Percentiles rank a stretch among this genome's conserved stretches.
Conservation (phyloP, 2,113 vertebrate genomes). For the Atherinomorus stipes region DNA sequence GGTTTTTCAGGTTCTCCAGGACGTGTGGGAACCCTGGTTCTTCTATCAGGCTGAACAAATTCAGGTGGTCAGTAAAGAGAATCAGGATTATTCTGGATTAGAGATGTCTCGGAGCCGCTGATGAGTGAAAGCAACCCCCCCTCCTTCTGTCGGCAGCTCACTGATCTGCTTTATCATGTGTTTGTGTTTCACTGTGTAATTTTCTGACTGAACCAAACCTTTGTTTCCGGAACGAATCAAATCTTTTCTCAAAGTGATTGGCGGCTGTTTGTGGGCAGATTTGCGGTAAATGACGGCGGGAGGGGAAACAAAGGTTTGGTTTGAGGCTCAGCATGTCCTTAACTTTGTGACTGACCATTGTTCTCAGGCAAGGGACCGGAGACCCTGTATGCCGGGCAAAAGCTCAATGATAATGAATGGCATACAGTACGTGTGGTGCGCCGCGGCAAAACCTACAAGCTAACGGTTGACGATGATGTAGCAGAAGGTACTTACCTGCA, state of each 20-base stretch:
- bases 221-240: slow-evolving; percentile 70
- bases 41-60: no score
- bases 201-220: slow-evolving; percentile 77
- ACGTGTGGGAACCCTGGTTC: no score
- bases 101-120: neutral
- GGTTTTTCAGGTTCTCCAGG: no score
- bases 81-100: no score
- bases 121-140: slow-evolving; percentile 50
- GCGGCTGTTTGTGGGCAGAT: neutral
- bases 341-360: slow-evolving; percentile 85
- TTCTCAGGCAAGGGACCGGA: slow-evolving; percentile 98
- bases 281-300: slow-evolving; percentile 1
- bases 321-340: slow-evolving; percentile 77
- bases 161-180: slow-evolving; percentile 16
- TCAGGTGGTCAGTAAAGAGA: neutral
- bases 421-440: slow-evolving; percentile 98
- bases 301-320: slow-evolving; percentile 83
- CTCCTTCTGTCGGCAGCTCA: neutral
- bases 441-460: slow-evolving; percentile 96
- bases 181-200: slow-evolving; percentile 41
- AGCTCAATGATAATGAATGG: slow-evolving; percentile 99
- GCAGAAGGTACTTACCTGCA: slow-evolving; percentile 91
- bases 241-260: slow-evolving; percentile 8
- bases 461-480: slow-evolving; percentile 97
- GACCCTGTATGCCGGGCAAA: slow-evolving; percentile 98